phyloP scores from a whole-genome alignment of 2,888 invertebrate species.

The Dorcus parallelipipedus region DNA sequence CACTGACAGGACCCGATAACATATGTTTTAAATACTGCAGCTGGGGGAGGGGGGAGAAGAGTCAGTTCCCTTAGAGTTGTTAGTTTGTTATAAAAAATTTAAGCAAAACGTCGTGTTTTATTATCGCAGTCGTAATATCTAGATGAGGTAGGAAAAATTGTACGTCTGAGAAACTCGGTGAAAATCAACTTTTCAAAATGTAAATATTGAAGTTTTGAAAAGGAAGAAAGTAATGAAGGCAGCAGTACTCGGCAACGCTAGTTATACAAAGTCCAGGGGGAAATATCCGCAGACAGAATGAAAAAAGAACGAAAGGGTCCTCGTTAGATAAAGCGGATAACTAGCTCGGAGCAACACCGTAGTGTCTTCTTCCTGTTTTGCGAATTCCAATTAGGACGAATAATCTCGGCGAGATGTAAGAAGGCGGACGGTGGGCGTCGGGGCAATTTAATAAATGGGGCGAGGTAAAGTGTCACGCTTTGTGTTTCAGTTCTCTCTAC shows the following conservation, averaged over 20 bases:
- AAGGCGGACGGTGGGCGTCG: constrained; percentile 12
- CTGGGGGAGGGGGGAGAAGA: too few species aligned
- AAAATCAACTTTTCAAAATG: neutral
- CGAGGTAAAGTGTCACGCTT: constrained; percentile 14
- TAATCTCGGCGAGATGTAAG: constrained; percentile 12
- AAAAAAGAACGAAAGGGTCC: constrained; percentile 8
- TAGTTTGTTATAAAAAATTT: too few species aligned
- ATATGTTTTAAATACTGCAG: too few species aligned
- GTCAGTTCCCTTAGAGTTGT: too few species aligned
- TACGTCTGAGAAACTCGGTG: too few species aligned
- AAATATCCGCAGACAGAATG: constrained; percentile 3
- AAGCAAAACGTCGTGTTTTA: too few species aligned
- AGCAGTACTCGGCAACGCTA: too few species aligned
- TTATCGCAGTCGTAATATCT: too few species aligned
- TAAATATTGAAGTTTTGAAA: constrained; percentile 5
- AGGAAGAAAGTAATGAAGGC: too few species aligned
- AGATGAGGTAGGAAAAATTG: too few species aligned
- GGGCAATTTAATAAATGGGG: constrained; percentile 18
- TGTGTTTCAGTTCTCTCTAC: constrained; percentile 10
- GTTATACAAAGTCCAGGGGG: constrained; percentile 4
- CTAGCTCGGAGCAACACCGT: neutral
- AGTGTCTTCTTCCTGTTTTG: constrained; percentile 1
- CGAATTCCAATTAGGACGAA: constrained; percentile 17
- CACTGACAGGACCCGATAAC: too few species aligned
- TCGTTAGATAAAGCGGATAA: constrained; percentile 7